These are phyloP conservation scores for Chaetodon trifasciatus DNA, from an alignment of 2,797 vertebrate species.

Conservation along the genomic window DNA sequence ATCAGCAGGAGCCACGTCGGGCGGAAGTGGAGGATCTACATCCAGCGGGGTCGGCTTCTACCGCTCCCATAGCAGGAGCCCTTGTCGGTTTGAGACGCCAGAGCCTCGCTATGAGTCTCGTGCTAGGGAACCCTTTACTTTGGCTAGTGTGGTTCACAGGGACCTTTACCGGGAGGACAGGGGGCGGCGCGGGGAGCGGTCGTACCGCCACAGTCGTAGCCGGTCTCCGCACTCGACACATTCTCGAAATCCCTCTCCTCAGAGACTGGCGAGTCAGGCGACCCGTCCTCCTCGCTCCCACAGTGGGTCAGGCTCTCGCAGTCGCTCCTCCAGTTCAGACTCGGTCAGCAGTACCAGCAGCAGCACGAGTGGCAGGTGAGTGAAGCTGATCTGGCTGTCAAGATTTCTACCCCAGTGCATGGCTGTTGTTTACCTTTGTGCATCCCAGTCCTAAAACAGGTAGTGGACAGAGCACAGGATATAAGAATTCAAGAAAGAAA, in stretches of 20 bases:
- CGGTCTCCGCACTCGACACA: constrained; percentile 96
- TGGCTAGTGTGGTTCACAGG: constrained; percentile 98
- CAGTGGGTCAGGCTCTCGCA: constrained; percentile 93
- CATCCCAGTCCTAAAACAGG: neutral
- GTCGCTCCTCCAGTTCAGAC: constrained; percentile 97
- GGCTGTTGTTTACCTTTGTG: constrained; percentile 38
- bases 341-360: constrained; percentile 99
- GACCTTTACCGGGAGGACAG: constrained; percentile 98
- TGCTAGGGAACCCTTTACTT: constrained; percentile 93
- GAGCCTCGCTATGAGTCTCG: constrained; percentile 97
- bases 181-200: constrained; percentile 92
- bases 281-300: constrained; percentile 90
- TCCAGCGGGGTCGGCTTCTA: constrained; percentile 91
- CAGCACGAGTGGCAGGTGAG: constrained; percentile 98
- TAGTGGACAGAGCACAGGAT: neutral
- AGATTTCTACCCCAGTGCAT: constrained; percentile 10
- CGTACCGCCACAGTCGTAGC: constrained; percentile 95
- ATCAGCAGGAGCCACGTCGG: constrained; percentile 68
- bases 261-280: constrained; percentile 93
- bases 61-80: constrained; percentile 96
- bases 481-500: neutral
- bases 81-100: constrained; percentile 95
- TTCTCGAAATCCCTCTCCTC: constrained; percentile 95
- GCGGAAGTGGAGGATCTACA: constrained; percentile 77
- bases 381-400: constrained; percentile 29